Evolutionary conservation across 1,140 invertebrate species (phyloP).

Genomic region (Neodiprion virginianus): DNA sequence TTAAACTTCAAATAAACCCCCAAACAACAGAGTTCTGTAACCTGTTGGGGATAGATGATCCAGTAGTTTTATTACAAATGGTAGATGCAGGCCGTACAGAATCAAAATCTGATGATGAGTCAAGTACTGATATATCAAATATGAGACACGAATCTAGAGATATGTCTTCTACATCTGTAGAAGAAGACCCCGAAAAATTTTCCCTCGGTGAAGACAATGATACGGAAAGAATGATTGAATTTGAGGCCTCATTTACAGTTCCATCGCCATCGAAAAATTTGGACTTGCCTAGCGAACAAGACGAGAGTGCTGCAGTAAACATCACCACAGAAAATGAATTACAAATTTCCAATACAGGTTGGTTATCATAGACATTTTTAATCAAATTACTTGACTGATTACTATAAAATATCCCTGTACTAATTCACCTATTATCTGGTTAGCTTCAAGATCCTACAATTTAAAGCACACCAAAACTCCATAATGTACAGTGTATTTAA

Average conservation of each 20-base stretch:
- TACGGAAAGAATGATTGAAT: not conserved
- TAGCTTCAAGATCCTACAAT: not conserved
- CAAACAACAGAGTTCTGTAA: slow-evolving; percentile 86
- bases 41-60: slow-evolving; percentile 81
- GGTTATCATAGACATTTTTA: not conserved
- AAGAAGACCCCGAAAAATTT: slow-evolving; percentile 20
- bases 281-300: slow-evolving; percentile 14
- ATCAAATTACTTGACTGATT: too few species aligned
- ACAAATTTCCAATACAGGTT: not conserved
- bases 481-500: not conserved
- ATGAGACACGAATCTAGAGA: slow-evolving; percentile 27
- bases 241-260: slow-evolving; percentile 24
- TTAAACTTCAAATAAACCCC: slow-evolving; percentile 71
- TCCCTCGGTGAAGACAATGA: slow-evolving; percentile 36
- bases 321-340: not conserved
- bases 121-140: slow-evolving; percentile 26
- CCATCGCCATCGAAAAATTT: slow-evolving; percentile 8
- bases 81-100: slow-evolving; percentile 30
- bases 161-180: slow-evolving; percentile 31
- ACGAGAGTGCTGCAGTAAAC: slow-evolving; percentile 10
- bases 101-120: slow-evolving; percentile 23
- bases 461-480: not conserved
- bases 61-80: slow-evolving; percentile 61
- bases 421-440: too few species aligned
- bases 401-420: too few species aligned